Conservation (phyloP, 2,888 invertebrate genomes). For the Petrophora chlorosata region DNA sequence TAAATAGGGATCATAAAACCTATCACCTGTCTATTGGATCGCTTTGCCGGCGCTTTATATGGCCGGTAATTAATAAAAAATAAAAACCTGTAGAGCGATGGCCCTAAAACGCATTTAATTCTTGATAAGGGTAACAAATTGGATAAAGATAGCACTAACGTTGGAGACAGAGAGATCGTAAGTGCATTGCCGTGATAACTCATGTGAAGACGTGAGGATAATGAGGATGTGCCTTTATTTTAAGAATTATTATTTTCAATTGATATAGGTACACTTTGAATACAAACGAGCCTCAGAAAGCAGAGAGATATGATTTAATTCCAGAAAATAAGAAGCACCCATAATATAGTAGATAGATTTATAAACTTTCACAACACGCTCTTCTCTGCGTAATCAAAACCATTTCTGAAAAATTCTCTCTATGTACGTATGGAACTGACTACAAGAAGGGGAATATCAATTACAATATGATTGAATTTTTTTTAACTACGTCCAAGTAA, state of each 20-base stretch:
- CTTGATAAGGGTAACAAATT: constrained; percentile 84
- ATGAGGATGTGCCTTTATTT: constrained; percentile 44
- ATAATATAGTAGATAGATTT: too few species aligned
- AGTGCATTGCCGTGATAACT: constrained; percentile 82
- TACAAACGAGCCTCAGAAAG: too few species aligned
- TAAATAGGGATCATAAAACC: constrained; percentile 71
- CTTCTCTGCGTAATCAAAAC: too few species aligned
- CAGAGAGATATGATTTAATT: too few species aligned
- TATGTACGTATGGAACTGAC: too few species aligned
- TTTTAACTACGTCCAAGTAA: background rate
- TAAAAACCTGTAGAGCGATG: constrained; percentile 66
- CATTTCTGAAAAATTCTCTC: too few species aligned
- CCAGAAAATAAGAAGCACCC: too few species aligned
- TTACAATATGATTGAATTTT: too few species aligned
- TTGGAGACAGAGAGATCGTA: constrained; percentile 80
- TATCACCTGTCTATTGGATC: constrained; percentile 68
- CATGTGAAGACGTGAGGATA: constrained; percentile 53
- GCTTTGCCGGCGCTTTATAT: constrained; percentile 58
- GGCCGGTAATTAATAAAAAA: constrained; percentile 77
- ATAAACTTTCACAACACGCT: too few species aligned
- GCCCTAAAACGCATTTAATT: constrained; percentile 82
- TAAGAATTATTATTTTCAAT: too few species aligned
- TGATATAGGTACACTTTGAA: too few species aligned
- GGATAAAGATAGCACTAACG: constrained; percentile 79
- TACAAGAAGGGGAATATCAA: too few species aligned